Base-by-base conservation (phyloP, 2,888 invertebrate species). In the Caenorhabditis sp. region DNA sequence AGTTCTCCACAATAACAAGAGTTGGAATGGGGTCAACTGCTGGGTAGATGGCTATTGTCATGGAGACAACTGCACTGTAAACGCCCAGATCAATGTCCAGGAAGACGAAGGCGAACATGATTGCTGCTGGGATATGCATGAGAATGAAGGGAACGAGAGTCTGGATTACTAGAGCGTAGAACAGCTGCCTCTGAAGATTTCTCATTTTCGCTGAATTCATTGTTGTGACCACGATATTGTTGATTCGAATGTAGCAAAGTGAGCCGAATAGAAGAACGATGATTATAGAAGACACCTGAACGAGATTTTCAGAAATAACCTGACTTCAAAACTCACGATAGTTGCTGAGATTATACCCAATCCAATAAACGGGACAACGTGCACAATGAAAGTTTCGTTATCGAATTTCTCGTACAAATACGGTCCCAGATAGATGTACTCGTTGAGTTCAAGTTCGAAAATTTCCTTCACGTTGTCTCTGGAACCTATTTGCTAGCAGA, bases 141-240 rank as follows among this genome's bases (percentile, higher is more conserved):
- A 75, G 58, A 22, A 75, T 10, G 35, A 75, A 64, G 14, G 75
- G 75, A 16, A 75, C 64, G 6, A 75, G 24, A 3, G 75, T 75
- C 31, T 75, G 75, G 47, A 75, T 26, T 24, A 54, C 54, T 14
- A 54, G 54, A 26, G 54, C 54, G 19, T 54, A 54, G 24, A 54
- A 54, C 22, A 75, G 10, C 31, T 75, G 75, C 19, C 54, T 26
- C 24, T 75, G 75, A 19, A 75, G 75, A 28, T 75, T 56, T 22
- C 26, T 49, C 38, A 66, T 28, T 24, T 66, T 66, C 0, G 22
- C 51, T 1, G 75, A 66, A 8, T 59, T 47, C 31, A 59, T 16
- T 12, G 72, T 38, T 2, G 72, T 72, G 12, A 41, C 31, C 1
- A 61, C 59, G 35, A 72, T 47, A 35, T 22, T 31, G 22, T 56